Conservation (phyloP, 2,888 invertebrate species). For the Drosophila infuscata region DNA sequence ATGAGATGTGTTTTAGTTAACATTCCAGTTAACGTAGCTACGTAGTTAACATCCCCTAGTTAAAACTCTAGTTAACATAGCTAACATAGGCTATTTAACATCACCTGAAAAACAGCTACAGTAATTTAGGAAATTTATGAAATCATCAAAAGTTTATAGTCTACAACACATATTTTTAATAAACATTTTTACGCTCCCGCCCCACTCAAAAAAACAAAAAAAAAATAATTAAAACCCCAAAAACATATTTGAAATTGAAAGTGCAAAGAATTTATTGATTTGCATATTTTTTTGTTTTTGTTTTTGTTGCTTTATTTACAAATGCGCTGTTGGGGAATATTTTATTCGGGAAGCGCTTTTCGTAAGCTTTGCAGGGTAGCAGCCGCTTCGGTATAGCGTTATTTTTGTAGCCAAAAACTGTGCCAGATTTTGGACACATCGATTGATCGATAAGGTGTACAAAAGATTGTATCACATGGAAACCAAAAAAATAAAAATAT, state of each 20-base stretch:
- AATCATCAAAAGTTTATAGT: background rate
- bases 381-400: conserved; percentile 56
- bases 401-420: conserved; percentile 30
- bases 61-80: background rate
- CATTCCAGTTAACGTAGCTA: background rate
- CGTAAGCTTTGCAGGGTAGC: conserved; percentile 54
- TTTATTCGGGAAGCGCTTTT: conserved; percentile 40
- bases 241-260: conserved; percentile 17
- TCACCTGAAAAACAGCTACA: background rate
- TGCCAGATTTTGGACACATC: conserved; percentile 27
- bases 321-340: conserved; percentile 35
- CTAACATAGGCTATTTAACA: background rate
- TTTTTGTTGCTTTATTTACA: conserved; percentile 49
- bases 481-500: conserved; percentile 7
- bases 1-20: background rate
- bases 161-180: background rate
- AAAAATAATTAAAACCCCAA: conserved; percentile 5
- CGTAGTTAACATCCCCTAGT: background rate
- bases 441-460: conserved; percentile 22
- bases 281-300: conserved; percentile 11
- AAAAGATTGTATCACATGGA: conserved; percentile 10
- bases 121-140: background rate
- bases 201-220: background rate
- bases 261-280: conserved; percentile 56
- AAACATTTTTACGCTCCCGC: background rate